Evolutionary conservation across 2,113 vertebrate genomes (phyloP), one percentile per base, ranked within the genome.

Genomic region (Protobothrops flavoviridis): DNA sequence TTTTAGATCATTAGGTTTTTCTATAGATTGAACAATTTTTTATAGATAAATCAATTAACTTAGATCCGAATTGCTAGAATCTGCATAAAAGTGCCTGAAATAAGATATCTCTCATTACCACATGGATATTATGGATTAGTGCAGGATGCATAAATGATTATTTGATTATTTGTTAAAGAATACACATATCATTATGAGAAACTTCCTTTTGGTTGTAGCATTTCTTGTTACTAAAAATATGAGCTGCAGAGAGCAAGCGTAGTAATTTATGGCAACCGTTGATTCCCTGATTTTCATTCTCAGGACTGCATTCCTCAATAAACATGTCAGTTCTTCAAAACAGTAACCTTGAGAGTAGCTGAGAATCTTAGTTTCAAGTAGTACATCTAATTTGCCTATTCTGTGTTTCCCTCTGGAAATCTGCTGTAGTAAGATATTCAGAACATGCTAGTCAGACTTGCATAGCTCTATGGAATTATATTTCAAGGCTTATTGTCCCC

Each of bases 241-340:
- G 89, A 92, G 69, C 91, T 91, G 93, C 92, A 88, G 92, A 96
- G 88, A 92, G 87, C 89, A 92, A 90, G 93, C 3, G 88, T 91
- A 7, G 52, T 0, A 2, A 88, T 85, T 48, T 90, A n/a, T 57
- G 94, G 86, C 59, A 93, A 56, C 24, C 0, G 0, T 85, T 93
- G 1, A 0, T 93, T 94, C 90, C 88, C 90, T 45, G 21, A 87
- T n/a, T 5, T 94, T 53, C 93, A 50, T 91, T 94, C 55, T 53
- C 89, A 92, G 56, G 90, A n/a, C 4, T 33, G 26, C 43, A 0
- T 50, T 91, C 93, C 92, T 94, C 69, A 74, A 21, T 61, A 57
- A 87, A 5, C 0, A 0, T 56, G 87, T 87, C 11, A 90, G 55
- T 94, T 89, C 88, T 64, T 90, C 64, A 53, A 45, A 91, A 26